These are phyloP conservation scores for Hartigia nigra DNA, from an alignment of 2,888 invertebrate genomes.

Conservation along the genomic window DNA sequence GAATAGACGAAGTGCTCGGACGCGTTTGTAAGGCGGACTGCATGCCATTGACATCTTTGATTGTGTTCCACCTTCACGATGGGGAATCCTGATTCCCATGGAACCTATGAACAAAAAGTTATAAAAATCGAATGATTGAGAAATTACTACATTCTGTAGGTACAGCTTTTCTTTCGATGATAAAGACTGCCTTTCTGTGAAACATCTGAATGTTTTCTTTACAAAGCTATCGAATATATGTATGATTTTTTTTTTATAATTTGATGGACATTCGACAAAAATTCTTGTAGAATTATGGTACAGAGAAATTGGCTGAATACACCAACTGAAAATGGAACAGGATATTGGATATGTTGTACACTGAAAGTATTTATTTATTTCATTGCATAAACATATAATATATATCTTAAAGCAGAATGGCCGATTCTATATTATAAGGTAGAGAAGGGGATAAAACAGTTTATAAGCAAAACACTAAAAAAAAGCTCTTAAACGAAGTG, in stretches of 20 bases:
- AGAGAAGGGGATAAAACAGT: not conserved
- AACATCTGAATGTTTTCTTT: too few relatives aligned
- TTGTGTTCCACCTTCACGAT: constrained; percentile 46
- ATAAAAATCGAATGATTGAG: not conserved
- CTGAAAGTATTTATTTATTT: not conserved
- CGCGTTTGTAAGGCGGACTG: constrained; percentile 73
- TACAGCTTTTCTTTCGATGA: not conserved
- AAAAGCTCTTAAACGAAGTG: not conserved
- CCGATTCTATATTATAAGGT: not conserved
- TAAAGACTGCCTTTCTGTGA: too few relatives aligned
- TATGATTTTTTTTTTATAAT: not conserved
- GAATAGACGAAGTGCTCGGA: constrained; percentile 76
- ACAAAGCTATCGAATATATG: not conserved
- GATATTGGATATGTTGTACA: not conserved
- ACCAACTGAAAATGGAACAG: too few relatives aligned
- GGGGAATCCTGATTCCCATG: constrained; percentile 45
- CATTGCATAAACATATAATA: not conserved
- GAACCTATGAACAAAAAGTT: constrained; percentile 41
- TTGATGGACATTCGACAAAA: not conserved
- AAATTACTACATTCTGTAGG: not conserved
- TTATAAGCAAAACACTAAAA: not conserved
- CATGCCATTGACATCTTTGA: constrained; percentile 58
- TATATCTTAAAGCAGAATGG: not conserved
- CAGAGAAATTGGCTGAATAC: not conserved
- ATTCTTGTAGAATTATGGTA: not conserved